phyloP scores from a whole-genome alignment of 2,888 invertebrate genomes.

The Cremastobaeus sp. region DNA sequence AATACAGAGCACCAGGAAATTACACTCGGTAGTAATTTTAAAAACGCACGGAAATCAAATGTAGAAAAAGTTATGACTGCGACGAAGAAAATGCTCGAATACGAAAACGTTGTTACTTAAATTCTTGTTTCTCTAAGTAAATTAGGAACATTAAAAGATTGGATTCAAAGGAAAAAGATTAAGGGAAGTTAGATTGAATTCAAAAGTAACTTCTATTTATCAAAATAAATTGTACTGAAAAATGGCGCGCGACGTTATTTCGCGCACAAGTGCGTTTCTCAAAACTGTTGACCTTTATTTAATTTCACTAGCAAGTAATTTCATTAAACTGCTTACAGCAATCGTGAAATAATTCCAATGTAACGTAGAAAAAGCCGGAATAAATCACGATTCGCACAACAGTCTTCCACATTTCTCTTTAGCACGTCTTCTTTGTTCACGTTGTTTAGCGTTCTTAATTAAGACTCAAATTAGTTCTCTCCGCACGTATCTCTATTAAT shows the following conservation, averaged over 20 bases:
- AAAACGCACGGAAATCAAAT: slow-evolving; percentile 32
- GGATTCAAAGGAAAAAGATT: too few relatives aligned
- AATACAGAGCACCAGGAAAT: slow-evolving; percentile 41
- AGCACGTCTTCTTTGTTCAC: slow-evolving; percentile 25
- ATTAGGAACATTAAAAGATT: too few relatives aligned
- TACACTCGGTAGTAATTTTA: slow-evolving; percentile 43
- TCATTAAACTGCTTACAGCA: too few relatives aligned
- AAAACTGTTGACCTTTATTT: too few relatives aligned
- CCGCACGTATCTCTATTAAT: slow-evolving; percentile 33
- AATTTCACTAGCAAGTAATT: too few relatives aligned
- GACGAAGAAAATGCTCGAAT: slow-evolving; percentile 12
- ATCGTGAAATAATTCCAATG: too few relatives aligned
- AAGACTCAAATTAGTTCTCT: slow-evolving; percentile 30
- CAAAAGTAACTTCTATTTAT: too few relatives aligned
- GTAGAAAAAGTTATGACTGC: slow-evolving; percentile 35
- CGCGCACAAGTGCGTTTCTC: too few relatives aligned
- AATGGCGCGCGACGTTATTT: too few relatives aligned
- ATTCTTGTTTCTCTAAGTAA: slow-evolving; percentile 2
- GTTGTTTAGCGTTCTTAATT: slow-evolving; percentile 28
- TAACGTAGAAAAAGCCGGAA: too few relatives aligned
- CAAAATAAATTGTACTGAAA: too few relatives aligned
- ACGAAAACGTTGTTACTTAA: slow-evolving; percentile 14
- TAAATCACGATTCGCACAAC: slow-evolving; percentile 9
- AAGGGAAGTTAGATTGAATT: too few relatives aligned
- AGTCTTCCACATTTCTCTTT: not conserved